phyloP scores from a whole-genome alignment of 2,888 invertebrate species.

The Lordiphosa andalusiaca region DNA sequence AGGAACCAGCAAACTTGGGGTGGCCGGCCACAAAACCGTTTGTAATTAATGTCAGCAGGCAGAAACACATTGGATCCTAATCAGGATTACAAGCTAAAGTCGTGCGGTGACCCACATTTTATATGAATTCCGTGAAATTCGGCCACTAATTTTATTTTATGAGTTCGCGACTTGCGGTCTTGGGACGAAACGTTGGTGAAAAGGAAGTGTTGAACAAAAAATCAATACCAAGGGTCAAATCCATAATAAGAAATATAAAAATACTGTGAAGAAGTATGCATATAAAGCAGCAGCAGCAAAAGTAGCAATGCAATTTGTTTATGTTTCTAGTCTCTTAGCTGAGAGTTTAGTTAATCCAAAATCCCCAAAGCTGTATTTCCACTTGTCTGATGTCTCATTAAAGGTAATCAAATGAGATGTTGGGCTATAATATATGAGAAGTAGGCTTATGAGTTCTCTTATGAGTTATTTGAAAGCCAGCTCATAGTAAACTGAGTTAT shows the following conservation, averaged over 20 bases:
- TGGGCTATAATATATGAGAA: too few species aligned
- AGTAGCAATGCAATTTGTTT: too few species aligned
- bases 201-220: conserved; percentile 3
- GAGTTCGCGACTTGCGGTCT: conserved; percentile 13
- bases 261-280: background rate
- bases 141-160: conserved; percentile 15
- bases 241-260: background rate
- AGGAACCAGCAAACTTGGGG: background rate
- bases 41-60: conserved; percentile 2
- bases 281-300: too few species aligned
- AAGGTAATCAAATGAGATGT: too few species aligned
- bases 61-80: conserved; percentile 1
- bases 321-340: too few species aligned
- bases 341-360: too few species aligned
- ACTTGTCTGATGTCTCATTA: too few species aligned
- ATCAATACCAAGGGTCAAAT: conserved; percentile 8
- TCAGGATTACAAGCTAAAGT: conserved; percentile 9
- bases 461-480: too few species aligned
- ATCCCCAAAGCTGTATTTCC: too few species aligned
- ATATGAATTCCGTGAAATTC: conserved; percentile 33
- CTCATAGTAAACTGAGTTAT: too few species aligned
- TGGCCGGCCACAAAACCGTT: background rate
- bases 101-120: conserved; percentile 6
- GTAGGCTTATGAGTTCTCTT: too few species aligned
- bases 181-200: background rate